Conservation (phyloP, 2,113 vertebrate genomes). For the Lethenteron camtschaticum region DNA sequence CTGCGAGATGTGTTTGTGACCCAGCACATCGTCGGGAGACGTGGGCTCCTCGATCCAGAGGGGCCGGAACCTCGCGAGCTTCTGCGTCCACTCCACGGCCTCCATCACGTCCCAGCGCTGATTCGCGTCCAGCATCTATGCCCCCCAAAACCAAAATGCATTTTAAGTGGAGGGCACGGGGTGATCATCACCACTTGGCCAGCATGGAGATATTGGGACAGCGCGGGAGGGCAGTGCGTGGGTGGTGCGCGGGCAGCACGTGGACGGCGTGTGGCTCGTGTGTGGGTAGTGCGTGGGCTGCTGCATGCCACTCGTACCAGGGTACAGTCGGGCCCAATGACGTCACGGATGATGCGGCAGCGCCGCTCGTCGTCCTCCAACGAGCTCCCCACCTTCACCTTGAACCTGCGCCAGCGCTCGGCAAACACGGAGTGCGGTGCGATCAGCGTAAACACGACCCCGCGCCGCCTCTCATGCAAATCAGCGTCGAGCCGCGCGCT, state of each 20-base stretch:
- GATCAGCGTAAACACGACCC: neutral
- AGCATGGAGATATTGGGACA: too few relatives aligned
- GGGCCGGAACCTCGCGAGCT: slow-evolving; percentile 32
- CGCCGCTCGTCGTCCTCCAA: slow-evolving; percentile 34
- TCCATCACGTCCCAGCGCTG: slow-evolving; percentile 40
- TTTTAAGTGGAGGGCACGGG: too few relatives aligned
- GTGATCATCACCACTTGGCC: too few relatives aligned
- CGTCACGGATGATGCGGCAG: slow-evolving; percentile 27
- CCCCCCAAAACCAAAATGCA: too few relatives aligned
- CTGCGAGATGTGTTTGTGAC: slow-evolving; percentile 34
- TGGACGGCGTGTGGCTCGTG: too few relatives aligned
- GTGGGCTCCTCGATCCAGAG: slow-evolving; percentile 43
- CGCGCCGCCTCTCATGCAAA: too few relatives aligned
- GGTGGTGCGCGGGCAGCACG: too few relatives aligned
- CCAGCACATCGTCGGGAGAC: slow-evolving; percentile 44
- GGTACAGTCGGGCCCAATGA: slow-evolving; percentile 28
- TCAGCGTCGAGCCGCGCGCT: too few relatives aligned
- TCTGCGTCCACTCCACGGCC: slow-evolving; percentile 30
- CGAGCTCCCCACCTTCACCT: slow-evolving; percentile 41
- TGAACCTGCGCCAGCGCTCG: slow-evolving; percentile 20
- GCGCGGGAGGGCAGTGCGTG: too few relatives aligned
- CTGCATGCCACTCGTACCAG: slow-evolving; percentile 16
- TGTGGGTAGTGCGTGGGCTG: too few relatives aligned
- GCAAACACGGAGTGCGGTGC: neutral
- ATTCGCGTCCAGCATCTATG: slow-evolving; percentile 48